phyloP scores from a whole-genome alignment of 2,888 invertebrate genomes.

The Himalopsyche kuldschensis region DNA sequence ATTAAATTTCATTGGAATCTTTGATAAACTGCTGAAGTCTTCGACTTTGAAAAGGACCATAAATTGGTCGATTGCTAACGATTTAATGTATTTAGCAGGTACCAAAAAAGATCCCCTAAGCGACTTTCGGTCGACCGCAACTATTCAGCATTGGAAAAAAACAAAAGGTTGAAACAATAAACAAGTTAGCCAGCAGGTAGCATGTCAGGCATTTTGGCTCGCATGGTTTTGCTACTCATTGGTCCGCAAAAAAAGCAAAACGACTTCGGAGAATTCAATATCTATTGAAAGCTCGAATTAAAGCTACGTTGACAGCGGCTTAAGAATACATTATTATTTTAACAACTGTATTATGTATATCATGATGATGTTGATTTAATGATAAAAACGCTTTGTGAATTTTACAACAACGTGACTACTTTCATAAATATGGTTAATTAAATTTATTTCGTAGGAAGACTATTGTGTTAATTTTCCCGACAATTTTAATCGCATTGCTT shows the following conservation, averaged over 20 bases:
- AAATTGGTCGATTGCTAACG: constrained; percentile 29
- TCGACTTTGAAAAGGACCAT: constrained; percentile 15
- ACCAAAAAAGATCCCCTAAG: constrained; percentile 14
- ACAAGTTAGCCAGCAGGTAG: constrained; percentile 15
- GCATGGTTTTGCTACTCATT: neutral
- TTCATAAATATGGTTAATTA: no score
- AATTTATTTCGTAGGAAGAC: no score
- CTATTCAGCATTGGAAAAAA: constrained; percentile 15
- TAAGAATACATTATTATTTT: no score
- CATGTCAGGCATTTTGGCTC: constrained; percentile 4
- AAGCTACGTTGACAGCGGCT: neutral
- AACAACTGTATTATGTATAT: no score
- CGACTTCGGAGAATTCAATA: neutral
- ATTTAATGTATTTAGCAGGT: constrained; percentile 27
- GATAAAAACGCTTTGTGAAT: no score
- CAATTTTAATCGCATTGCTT: no score
- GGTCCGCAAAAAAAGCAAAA: neutral
- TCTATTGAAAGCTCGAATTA: neutral
- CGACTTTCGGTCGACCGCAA: neutral
- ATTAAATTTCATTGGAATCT: neutral
- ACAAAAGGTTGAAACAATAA: constrained; percentile 27
- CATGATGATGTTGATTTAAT: no score
- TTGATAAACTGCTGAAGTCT: neutral
- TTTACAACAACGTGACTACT: no score
- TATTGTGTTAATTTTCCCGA: no score